Conservation (phyloP, 2,113 vertebrate species). For the Gallinago media region DNA sequence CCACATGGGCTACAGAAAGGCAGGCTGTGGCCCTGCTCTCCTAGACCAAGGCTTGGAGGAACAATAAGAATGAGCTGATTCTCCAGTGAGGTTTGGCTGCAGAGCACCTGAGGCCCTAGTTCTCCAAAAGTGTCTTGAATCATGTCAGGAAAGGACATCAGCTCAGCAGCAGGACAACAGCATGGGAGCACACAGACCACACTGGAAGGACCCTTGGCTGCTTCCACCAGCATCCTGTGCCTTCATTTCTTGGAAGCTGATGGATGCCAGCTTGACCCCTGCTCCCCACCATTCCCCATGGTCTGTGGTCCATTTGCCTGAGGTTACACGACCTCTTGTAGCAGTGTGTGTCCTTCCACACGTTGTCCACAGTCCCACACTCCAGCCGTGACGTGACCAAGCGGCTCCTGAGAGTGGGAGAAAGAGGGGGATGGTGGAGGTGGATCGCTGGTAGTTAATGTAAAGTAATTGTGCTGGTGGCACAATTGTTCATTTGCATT, state of each 20-base stretch:
- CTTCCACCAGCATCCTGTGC: background rate
- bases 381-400: background rate
- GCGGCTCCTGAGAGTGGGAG: background rate
- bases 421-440: background rate
- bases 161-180: background rate
- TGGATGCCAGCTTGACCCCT: background rate
- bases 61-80: background rate
- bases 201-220: background rate
- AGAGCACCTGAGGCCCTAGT: background rate
- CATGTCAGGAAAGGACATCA: background rate
- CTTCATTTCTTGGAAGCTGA: background rate
- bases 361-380: background rate
- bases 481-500: conserved; percentile 31
- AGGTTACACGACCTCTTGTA: background rate
- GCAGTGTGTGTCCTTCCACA: background rate
- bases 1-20: background rate
- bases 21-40: background rate
- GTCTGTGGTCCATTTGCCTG: background rate
- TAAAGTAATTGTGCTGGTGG: conserved; percentile 18
- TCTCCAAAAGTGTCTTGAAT: background rate
- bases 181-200: background rate
- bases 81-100: background rate
- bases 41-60: background rate
- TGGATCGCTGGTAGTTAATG: background rate
- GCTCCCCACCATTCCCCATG: background rate